Conservation (phyloP, 2,113 vertebrate genomes). For the Pachycephala philippinensis region DNA sequence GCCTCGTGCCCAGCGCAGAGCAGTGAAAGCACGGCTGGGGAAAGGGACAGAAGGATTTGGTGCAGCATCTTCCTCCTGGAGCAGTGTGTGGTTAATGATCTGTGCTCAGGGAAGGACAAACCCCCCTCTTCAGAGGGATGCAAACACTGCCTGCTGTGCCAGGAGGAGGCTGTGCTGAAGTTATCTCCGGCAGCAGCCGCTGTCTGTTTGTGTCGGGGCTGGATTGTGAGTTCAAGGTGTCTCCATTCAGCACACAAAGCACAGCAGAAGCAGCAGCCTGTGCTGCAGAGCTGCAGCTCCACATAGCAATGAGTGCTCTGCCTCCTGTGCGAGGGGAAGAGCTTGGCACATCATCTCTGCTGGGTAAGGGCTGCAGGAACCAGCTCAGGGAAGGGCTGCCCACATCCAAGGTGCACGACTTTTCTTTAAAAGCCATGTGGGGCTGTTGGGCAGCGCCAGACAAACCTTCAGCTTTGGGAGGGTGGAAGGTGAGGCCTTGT, state of each 20-base stretch:
- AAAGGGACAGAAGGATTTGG: neutral
- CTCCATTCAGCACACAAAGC: neutral
- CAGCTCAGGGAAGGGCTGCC: neutral
- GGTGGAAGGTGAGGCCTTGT: neutral
- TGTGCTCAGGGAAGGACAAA: neutral
- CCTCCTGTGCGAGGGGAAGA: neutral
- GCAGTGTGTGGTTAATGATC: neutral
- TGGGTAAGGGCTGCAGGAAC: neutral
- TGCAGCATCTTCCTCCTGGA: neutral
- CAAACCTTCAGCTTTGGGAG: neutral
- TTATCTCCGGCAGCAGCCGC: neutral
- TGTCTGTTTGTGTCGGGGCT: fast-evolving
- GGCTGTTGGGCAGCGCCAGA: neutral
- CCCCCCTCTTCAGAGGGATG: neutral
- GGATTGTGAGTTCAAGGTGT: neutral
- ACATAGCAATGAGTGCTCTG: neutral
- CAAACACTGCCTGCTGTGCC: neutral
- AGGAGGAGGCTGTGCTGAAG: neutral
- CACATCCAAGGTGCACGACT: fast-evolving
- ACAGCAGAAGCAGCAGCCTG: neutral
- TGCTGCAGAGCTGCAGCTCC: neutral
- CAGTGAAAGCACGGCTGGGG: neutral
- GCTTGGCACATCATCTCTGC: neutral
- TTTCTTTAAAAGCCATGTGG: neutral
- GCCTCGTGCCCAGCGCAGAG: fast-evolving